Evolutionary conservation across 2,113 vertebrate genomes (phyloP), one percentile per base, ranked within the genome.

Genomic region (Picathartes gymnocephalus): DNA sequence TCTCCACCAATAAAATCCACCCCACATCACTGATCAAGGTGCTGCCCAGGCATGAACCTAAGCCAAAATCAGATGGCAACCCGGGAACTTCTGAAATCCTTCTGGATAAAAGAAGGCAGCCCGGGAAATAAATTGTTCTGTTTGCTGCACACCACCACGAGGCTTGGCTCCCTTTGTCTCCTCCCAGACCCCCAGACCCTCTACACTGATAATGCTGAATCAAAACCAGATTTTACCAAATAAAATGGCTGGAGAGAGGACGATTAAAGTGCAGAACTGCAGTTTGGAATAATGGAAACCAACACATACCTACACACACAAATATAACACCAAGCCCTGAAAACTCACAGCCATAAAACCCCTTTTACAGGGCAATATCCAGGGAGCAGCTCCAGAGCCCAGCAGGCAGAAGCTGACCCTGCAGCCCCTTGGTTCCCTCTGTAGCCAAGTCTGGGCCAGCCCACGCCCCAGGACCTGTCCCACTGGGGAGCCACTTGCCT

Each of bases 271-370:
- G 12, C 53, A 30, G 33, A 30, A 44, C 44, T n/a, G 65, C 3
- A 24, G 23, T 30, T 57, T 57, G 40, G 42, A 80, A 1, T 15
- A 40, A 68, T 4, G 11, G 57, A 35, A 80, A 53, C 12, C 40
- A 72, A 10, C 28, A 51, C 3, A 12, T 0, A 15, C 12, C 21
- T 1, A 28, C 20, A 33, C 30, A 33, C 42, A 19, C 2, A 31
- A 37, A 42, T 33, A 0, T 0, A 27, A 11, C 2, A 2, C 3
- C 64, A 31, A n/a, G 35, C 45, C 65, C 39, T 69, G 40, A 87
- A 88, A 25, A 47, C 5, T 33, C 28, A 9, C 8, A 86, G 40
- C 30, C 64, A 45, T 16, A 17, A 47, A 81, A 7, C 39, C 7
- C 19, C 45, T 65, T 78, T 73, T 15, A 31, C 39, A 11, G 30